Base-by-base conservation (phyloP, 1,140 invertebrate species). In the Diachasma alloeum region DNA sequence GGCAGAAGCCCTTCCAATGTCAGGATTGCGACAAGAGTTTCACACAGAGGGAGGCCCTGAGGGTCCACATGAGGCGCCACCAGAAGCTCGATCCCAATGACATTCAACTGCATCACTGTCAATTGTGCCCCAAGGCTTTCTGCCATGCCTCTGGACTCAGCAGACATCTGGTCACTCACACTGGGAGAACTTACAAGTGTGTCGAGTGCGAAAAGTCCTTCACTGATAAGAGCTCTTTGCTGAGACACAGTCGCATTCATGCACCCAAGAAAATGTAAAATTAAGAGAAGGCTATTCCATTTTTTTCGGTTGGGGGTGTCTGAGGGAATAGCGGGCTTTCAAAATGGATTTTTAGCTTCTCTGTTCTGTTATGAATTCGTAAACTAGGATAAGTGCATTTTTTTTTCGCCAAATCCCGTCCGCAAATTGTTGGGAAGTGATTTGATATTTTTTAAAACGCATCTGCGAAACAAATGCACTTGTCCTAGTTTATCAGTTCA, bases 1-100 rank as follows among this genome's bases (percentile, higher is more conserved):
- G 96, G 74, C 92, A 94, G 79, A 95, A 95, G 83, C 96, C 96
- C 0, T 95, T 94, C 87, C 92, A 93, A 81, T 97, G 96, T 84
- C 90, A 92, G 46, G 91, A 92, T 77, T 97, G 96, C 83, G 88
- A 91, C 0, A 94, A 95, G 81, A 93, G 93, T 67, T 95, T 94
- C 84, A 93, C 93, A 0, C 94, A 94, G 83, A 92, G 93, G 56
- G 92, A 92, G 80, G 92, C 93, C 13, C 86, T 95, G 1, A 89
- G 90, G 63, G 90, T 92, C 10, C 94, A 95, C 81, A 91, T 92
- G 82, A 88, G 92, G 9, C 87, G 91, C 15, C 93, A 94, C 86
- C 88, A 92, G 76, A 88, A 91, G 81, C 85, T 91, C 8, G 88
- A 90, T 67, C 91, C 92, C 0, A 87, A 91, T 53, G 90, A 91